A percentile compares a stretch with the other conserved stretches of the same genome.
These are phyloP conservation scores for Calameuta idolon DNA, from an alignment of 2,888 invertebrate species.

Conservation along the genomic window DNA sequence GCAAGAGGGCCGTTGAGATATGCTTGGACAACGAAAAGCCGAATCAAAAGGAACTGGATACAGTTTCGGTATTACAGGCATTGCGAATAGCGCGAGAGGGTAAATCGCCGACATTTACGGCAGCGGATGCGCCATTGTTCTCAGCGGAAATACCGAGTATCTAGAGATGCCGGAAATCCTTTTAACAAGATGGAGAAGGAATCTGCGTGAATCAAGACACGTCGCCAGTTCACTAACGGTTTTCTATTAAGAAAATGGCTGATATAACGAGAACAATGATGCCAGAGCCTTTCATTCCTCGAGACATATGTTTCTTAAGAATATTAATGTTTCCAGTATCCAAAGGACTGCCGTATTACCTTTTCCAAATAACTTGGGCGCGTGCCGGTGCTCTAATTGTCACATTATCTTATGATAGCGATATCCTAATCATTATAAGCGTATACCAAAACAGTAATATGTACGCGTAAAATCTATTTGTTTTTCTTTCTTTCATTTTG, in stretches of 20 bases:
- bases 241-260: not conserved
- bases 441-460: not conserved
- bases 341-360: not conserved
- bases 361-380: not conserved
- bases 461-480: not conserved
- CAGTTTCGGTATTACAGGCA: slow-evolving; percentile 90
- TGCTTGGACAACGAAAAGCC: slow-evolving; percentile 90
- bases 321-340: not conserved
- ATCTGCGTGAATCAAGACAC: not conserved
- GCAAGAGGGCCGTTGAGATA: slow-evolving; percentile 84
- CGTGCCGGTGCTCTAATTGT: not conserved
- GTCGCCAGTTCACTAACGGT: not conserved
- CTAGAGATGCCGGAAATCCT: slow-evolving; percentile 26
- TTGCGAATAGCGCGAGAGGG: slow-evolving; percentile 82
- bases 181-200: not conserved
- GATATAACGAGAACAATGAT: not conserved
- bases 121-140: slow-evolving; percentile 68
- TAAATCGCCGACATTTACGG: slow-evolving; percentile 72
- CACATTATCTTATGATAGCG: not conserved
- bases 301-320: not conserved
- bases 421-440: not conserved
- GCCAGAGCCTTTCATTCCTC: not conserved
- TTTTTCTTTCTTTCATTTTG: not conserved
- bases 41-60: slow-evolving; percentile 90
- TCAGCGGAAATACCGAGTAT: slow-evolving; percentile 60